A percentile compares a stretch with the other conserved stretches of the same genome.
These are phyloP conservation scores for Romanogobio albipinnatus DNA, from an alignment of 2,113 vertebrate species.

Conservation along the genomic window DNA sequence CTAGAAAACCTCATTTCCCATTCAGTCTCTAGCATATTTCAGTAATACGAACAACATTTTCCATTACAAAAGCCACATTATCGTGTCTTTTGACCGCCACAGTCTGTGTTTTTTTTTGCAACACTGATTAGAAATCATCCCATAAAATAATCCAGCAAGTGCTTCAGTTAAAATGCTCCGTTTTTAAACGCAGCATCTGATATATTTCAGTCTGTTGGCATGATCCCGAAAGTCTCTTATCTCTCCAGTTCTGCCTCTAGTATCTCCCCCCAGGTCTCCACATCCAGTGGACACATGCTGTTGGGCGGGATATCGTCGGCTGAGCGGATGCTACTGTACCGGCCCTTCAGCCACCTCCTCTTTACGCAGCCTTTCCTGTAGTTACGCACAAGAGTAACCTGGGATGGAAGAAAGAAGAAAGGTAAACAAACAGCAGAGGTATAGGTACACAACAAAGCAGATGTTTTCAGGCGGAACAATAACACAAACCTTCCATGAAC, in stretches of 20 bases:
- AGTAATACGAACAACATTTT: not conserved
- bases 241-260: constrained; percentile 88
- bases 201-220: not conserved
- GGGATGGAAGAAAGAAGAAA: constrained; percentile 40
- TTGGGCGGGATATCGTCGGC: constrained; percentile 74
- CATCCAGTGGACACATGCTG: constrained; percentile 84
- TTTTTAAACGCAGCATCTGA: not conserved
- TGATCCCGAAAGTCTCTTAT: constrained; percentile 54
- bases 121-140: constrained; percentile 8
- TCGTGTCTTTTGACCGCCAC: not conserved
- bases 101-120: not conserved
- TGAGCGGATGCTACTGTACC: constrained; percentile 83
- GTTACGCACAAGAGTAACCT: constrained; percentile 84
- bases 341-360: constrained; percentile 84
- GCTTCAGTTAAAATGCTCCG: not conserved
- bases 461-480: not conserved
- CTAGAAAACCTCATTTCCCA: not conserved
- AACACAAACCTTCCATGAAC: constrained; percentile 86
- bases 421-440: not conserved
- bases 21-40: not conserved
- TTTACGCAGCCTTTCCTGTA: constrained; percentile 86
- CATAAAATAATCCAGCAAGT: not conserved
- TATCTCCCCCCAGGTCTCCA: constrained; percentile 89
- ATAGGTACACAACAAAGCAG: not conserved
- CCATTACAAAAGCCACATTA: not conserved